A percentile compares a stretch with the other conserved stretches of the same genome.
Conservation (phyloP, 2,888 invertebrate species). For the Tetragonisca angustula region DNA sequence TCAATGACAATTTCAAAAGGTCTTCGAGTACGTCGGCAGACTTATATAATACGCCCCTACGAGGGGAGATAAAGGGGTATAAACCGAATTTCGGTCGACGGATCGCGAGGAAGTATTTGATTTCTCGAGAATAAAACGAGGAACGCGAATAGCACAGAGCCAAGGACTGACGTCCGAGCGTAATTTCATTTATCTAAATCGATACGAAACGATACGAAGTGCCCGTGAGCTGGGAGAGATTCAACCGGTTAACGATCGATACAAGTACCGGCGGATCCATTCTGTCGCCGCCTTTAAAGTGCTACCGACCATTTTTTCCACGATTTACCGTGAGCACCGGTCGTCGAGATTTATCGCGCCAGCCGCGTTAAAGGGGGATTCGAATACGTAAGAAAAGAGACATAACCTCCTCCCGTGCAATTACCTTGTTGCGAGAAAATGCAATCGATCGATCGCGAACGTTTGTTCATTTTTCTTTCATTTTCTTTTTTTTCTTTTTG, state of each 20-base stretch:
- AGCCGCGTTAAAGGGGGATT: constrained; percentile 30
- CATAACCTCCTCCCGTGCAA: constrained; percentile 19
- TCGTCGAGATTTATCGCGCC: constrained; percentile 40
- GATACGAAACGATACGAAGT: constrained; percentile 25
- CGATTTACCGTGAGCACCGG: constrained; percentile 39
- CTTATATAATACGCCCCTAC: neutral
- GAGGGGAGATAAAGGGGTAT: too few species aligned
- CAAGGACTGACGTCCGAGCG: neutral
- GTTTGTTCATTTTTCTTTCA: neutral
- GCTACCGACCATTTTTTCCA: constrained; percentile 45
- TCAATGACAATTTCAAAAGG: neutral
- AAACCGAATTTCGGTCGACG: neutral
- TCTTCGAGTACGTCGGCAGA: neutral
- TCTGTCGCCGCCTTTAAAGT: constrained; percentile 29
- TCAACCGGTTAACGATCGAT: constrained; percentile 38
- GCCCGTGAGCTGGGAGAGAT: constrained; percentile 12
- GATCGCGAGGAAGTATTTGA: neutral
- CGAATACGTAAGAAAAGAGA: constrained; percentile 30
- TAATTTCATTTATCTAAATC: constrained; percentile 50
- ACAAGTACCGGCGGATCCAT: neutral
- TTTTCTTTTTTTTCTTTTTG: too few species aligned
- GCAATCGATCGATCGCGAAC: neutral
- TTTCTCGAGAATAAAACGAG: neutral
- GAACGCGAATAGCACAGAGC: neutral
- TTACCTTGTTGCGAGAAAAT: constrained; percentile 12